Conservation (phyloP, 2,113 vertebrate species). For the Stomatorhinus ivindoensis region DNA sequence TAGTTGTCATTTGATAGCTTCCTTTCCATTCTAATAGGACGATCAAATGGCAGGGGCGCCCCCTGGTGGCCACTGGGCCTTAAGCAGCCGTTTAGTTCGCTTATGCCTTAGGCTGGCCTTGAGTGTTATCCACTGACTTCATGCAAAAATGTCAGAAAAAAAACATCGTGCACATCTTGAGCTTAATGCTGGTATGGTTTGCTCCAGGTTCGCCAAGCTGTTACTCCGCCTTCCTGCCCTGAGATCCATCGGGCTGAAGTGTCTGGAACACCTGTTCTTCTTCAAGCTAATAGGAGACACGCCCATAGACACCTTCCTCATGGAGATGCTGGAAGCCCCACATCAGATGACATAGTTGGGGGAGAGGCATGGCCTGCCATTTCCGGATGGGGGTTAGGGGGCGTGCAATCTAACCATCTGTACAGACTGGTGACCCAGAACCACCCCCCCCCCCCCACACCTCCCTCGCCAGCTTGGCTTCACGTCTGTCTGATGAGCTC, state of each 20-base stretch:
- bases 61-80: background rate
- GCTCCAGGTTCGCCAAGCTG: constrained; percentile 90
- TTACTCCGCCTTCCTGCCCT: constrained; percentile 89
- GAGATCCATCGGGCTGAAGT: constrained; percentile 95
- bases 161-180: background rate
- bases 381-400: constrained; percentile 16
- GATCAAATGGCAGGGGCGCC: background rate
- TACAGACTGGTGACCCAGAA: constrained; percentile 36
- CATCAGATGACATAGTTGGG: constrained; percentile 90
- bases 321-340: constrained; percentile 98
- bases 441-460: background rate
- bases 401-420: constrained; percentile 17
- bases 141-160: background rate
- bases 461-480: constrained; percentile 14
- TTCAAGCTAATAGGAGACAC: constrained; percentile 99
- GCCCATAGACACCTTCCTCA: constrained; percentile 97
- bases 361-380: constrained; percentile 7
- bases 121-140: background rate
- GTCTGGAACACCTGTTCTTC: constrained; percentile 97
- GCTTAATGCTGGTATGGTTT: background rate
- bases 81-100: background rate
- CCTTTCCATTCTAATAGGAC: background rate
- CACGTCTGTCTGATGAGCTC: constrained; percentile 37
- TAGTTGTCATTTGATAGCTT: background rate
- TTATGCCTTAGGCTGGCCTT: background rate